Percentiles rank a stretch among this genome's conserved stretches.
Evolutionary conservation across 2,888 invertebrate species (phyloP).

Genomic region (Syrista parreyssii): DNA sequence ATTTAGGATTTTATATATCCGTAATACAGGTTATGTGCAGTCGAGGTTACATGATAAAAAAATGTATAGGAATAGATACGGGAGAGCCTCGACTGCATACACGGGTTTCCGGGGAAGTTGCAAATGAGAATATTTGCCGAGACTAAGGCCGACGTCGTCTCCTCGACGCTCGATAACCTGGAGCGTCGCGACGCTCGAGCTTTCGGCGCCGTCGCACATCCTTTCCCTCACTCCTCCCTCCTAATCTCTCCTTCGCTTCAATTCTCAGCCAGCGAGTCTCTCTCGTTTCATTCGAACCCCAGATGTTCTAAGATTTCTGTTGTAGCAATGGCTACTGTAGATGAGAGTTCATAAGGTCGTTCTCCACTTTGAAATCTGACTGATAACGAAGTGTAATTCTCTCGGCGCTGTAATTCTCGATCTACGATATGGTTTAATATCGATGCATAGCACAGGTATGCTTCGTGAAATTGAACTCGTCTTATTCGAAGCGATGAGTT

Average conservation of each 20-base stretch:
- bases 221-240: neutral
- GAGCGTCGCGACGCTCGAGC: constrained; percentile 29
- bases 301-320: neutral
- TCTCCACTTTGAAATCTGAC: neutral
- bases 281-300: neutral
- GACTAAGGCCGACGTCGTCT: constrained; percentile 40
- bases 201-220: constrained; percentile 51
- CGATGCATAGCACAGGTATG: neutral
- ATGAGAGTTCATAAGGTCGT: neutral
- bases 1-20: neutral
- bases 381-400: neutral
- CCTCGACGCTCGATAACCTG: constrained; percentile 55
- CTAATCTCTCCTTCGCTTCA: neutral
- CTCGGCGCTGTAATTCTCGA: neutral
- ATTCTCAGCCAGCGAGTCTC: neutral
- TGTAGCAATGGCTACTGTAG: neutral
- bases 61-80: neutral
- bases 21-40: neutral
- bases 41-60: neutral
- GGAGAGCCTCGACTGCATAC: neutral
- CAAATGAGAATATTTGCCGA: constrained; percentile 50
- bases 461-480: neutral
- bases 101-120: constrained; percentile 23
- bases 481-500: neutral
- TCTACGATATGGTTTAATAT: neutral